Base-by-base conservation (phyloP, 2,113 vertebrate species). In the Taurulus bubalis region DNA sequence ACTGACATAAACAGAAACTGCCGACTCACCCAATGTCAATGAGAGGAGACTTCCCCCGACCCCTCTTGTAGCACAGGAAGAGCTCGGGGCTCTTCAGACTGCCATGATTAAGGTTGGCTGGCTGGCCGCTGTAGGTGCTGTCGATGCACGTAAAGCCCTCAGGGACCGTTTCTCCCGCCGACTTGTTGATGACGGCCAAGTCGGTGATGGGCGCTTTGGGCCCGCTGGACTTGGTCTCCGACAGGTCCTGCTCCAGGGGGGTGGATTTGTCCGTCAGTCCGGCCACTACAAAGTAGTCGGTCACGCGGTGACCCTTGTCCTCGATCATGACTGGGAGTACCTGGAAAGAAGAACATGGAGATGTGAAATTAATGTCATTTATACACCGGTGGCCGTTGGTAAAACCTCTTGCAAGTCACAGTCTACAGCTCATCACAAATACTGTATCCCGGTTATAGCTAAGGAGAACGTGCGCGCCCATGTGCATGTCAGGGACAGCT, bases 251-350 rank as follows among this genome's bases (percentile, higher is more conserved):
- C 91, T 99, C 98, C 82, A 98, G 91, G 8, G 96, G 96, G 1
- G 95, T 95, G 80, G 96, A 96, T 10, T 96, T 96, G 75, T 99
- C 98, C 0, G 98, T 99, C 83, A 99, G 96, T 55, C 98, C 98
- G 24, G 98, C 97, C 82, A 99, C 98, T 70, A 99, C 98, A 62
- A 99, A 99, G 94, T 99, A 99, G 96, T 99, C 98, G 11, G 96
- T 96, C 90, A 99, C 98, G 6, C 97, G 97, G 80, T 97, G 97
- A 87, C 97, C 96, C 94, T 98, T 98, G 94, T 99, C 97, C 95
- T 99, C 97, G 82, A 96, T 96, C 98, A 98, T 99, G 95, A 93
- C 94, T 96, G 93, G 85, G 49, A 28, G 86, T 85, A 91, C 95
- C 97, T 95, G 86, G 47, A 77, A 53, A 62, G 66, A 74, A 8